Evolutionary conservation across 23 tunicate genomes (phyloP), one percentile per base, ranked within the genome.

Genomic region (Styela plicata): DNA sequence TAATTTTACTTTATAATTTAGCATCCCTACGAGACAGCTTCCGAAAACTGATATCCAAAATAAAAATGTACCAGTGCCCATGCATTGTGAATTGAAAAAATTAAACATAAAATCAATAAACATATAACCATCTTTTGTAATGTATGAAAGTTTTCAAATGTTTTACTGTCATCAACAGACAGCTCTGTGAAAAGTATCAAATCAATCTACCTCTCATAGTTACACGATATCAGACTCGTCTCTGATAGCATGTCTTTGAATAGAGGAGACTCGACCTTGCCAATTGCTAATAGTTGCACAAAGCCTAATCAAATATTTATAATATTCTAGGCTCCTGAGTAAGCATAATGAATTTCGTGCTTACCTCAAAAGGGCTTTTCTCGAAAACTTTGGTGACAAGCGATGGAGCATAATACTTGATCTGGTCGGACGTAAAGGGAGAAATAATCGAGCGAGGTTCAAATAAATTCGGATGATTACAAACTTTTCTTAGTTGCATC

Each of bases 391-490:
- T 85, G 69, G 79, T 29, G 31, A 81, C 82, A n/a, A 93, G 36
- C 2, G 89, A 78, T 1, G 98, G 87, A 3, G 62, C 64, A 33
- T 27, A 63, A 68, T 69, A 80, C 1, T 17, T 29, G 18, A 93
- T 37, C 1, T 84, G 87, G 31, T 69, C 53, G 35, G 84, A 63
- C 1, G 80, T 64, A 61, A 95, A 95, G 3, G 99, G 79, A 2
- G 96, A 87, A 2, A 89, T 84, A 74, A 90, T 90, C 18, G 99
- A 91, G 1, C 99, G 88, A 32, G 99, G 91, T 66, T 95, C 99
- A 63, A 95, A 90, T 52, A 95, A 68, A 80, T 95, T 90, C 23
- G 99, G 99, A 78, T 95, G 99, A 70, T 95, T 95, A 87, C 99
- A 95, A 24, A 95, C 99, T 79, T 95, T 95, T 2, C 99, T 79